These are phyloP conservation scores for Tapirus terrestris DNA, from an alignment of 2,113 vertebrate genomes.

Conservation along the genomic window DNA sequence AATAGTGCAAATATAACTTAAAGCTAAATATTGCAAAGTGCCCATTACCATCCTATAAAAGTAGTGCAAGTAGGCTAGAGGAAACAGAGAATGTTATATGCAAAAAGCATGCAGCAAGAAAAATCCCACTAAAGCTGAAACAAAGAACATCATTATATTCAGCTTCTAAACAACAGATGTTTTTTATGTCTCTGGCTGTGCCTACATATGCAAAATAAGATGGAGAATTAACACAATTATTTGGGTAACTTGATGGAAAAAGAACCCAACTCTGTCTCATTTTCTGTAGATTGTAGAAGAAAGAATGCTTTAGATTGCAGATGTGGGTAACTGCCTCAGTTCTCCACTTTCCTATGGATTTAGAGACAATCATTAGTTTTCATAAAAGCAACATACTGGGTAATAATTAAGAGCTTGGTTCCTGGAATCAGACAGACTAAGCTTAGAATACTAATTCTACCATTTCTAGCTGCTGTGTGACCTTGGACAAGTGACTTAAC, in stretches of 20 bases:
- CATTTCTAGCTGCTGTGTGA: too few relatives aligned
- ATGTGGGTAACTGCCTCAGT: too few relatives aligned
- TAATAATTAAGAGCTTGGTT: background rate
- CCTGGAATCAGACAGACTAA: background rate
- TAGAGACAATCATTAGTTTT: background rate
- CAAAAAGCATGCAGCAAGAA: conserved; percentile 13
- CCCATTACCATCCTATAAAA: conserved; percentile 12
- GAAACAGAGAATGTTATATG: background rate
- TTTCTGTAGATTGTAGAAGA: background rate
- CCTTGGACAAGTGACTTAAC: background rate
- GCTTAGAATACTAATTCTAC: background rate
- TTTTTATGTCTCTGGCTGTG: background rate
- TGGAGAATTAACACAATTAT: background rate
- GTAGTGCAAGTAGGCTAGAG: background rate
- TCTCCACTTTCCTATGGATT: background rate
- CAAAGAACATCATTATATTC: background rate
- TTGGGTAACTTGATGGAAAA: background rate
- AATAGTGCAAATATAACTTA: conserved; percentile 54
- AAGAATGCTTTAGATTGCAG: background rate
- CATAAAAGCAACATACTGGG: background rate
- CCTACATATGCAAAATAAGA: background rate
- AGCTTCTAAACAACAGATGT: background rate
- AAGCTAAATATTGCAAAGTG: conserved; percentile 68
- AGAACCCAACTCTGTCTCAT: background rate
- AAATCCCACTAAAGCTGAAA: background rate